Evolutionary conservation across 2,113 vertebrate species (phyloP).

Genomic region (Chitala chitala): DNA sequence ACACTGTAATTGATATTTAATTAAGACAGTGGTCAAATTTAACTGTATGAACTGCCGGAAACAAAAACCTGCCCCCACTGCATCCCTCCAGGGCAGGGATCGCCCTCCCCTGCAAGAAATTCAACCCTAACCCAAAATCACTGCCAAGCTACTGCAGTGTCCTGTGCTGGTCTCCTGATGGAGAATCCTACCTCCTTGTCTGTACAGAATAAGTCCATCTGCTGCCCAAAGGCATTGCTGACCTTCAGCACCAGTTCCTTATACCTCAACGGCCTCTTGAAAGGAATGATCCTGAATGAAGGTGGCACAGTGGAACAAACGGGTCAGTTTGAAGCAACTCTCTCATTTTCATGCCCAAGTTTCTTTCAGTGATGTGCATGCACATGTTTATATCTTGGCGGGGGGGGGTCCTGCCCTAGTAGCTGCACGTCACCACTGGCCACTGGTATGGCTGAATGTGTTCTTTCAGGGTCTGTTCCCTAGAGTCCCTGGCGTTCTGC

Average conservation of each 20-base stretch:
- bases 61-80: not conserved
- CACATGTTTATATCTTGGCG: not conserved
- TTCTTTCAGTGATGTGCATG: not conserved
- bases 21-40: no score
- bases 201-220: constrained; percentile 79
- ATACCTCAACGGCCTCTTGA: constrained; percentile 77
- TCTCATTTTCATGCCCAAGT: not conserved
- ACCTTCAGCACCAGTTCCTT: constrained; percentile 84
- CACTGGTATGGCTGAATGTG: no score
- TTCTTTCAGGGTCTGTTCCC: no score
- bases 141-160: not conserved
- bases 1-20: no score
- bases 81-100: not conserved
- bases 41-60: no score
- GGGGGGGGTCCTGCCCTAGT: not conserved
- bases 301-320: not conserved
- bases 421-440: no score
- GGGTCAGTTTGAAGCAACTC: not conserved
- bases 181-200: constrained; percentile 73
- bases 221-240: constrained; percentile 82
- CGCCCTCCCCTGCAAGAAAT: not conserved
- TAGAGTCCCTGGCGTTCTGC: no score
- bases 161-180: not conserved
- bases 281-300: constrained; percentile 74
- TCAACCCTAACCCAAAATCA: not conserved